Base-by-base conservation (phyloP, 2,888 invertebrate species). In the Epinotia ramella region DNA sequence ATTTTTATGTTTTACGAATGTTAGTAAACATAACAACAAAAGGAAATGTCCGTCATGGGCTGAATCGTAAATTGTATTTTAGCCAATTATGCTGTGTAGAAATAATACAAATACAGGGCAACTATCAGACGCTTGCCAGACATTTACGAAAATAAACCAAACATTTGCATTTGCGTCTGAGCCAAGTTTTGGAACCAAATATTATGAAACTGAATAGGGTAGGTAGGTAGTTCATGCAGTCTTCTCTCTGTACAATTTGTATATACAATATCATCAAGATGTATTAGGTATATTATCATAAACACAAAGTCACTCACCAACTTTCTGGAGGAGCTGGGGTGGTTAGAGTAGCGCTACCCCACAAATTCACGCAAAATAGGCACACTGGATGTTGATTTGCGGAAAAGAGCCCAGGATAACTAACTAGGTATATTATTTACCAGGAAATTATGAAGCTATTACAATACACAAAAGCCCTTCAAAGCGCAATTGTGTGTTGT, bases 91-190 rank as follows among this genome's bases (percentile, higher is more conserved):
- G n/a, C 63, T 49, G 62, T 60, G 46, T 57, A 60, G 62, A 62
- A 40, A 33, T 64, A 74, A 73, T 66, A 76, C 69, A 78, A 75
- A 79, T 75, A 63, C 44, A 56, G 76, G 76, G 68, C 72, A 78
- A 83, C 83, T 84, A 71, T 80, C 82, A 91, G 91, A 91, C 91
- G 77, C 78, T 76, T 86, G 86, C 87, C 88, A 91, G 91, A 91
- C 90, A 78, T 65, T 78, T 56, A 79, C 81, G 83, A 82, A 83
- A 86, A 84, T 85, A 85, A 85, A 77, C 77, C 66, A 66, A 72
- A 70, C 80, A 83, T 79, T 82, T 81, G 80, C 44, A 70, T 76
- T 78, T 83, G 82, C 82, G 81, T 81, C 81, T 71, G 73, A 73
- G 82, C 81, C 82, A 80, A 83, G 81, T 79, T 66, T 68, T 66